Base-by-base conservation (phyloP, 1,140 invertebrate genomes). In the Zaprionus africanus region DNA sequence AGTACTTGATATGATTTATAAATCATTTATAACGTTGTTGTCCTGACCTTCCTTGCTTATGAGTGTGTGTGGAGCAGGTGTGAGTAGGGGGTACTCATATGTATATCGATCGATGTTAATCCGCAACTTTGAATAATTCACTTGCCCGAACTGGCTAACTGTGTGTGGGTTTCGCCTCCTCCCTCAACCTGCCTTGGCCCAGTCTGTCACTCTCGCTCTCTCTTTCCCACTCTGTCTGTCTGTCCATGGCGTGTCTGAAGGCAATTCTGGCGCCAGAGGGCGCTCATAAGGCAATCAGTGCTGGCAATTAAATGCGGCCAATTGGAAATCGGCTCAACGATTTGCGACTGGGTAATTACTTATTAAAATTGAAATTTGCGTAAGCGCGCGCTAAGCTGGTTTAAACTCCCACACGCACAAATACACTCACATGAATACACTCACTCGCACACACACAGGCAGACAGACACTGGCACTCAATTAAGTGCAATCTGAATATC, bases 271-370 rank as follows among this genome's bases (percentile, higher is more conserved):
- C 41, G 41, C 41, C n/a, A 43, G n/a, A 41, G 31, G 70, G 43
- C 36, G 82, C 79, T 77, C 79, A 82, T 80, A 87, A 34, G 60
- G 78, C 84, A 81, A 88, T 84, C 81, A 83, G 76, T 6, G 70
- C 63, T 72, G 78, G 85, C 84, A 87, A 87, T 87, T 87, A 87
- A 83, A 80, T 38, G 70, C 43, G 62, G 65, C 64, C 76, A 78
- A 78, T 88, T 80, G 19, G 71, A 88, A 83, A 87, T 86, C 82
- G 68, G 76, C 72, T 79, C 71, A 88, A 74, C 75, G 69, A 84
- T 81, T 79, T 85, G 81, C 72, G 61, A 81, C 79, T 82, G 53
- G 61, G 60, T 77, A 82, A 87, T 86, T 74, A 82, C 72, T 79
- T 90, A 88, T 85, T 79, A 85, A 79, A 85, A 78, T 62, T 66